Conservation (phyloP, 1,140 invertebrate species). For the Sminthurides bifidus region DNA sequence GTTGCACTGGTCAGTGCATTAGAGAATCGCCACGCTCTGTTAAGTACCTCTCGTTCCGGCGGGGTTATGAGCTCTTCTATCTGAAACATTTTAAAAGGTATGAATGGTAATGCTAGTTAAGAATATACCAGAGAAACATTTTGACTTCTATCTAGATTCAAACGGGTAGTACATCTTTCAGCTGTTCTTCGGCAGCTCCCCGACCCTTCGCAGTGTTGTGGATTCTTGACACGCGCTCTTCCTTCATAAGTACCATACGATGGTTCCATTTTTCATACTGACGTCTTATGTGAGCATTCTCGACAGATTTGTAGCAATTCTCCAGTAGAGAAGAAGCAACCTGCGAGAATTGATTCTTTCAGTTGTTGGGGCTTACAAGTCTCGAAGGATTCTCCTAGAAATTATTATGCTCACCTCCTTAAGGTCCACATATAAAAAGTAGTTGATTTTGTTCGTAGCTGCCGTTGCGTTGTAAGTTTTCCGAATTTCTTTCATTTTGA, state of each 20-base stretch:
- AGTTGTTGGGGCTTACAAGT: background rate
- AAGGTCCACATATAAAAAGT: constrained; percentile 26
- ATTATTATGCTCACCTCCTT: constrained; percentile 16
- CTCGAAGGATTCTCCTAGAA: background rate
- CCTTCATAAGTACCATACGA: constrained; percentile 13
- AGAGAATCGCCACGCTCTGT: background rate
- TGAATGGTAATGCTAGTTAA: background rate
- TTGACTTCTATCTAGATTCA: background rate
- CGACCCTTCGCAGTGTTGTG: constrained; percentile 14
- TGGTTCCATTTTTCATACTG: constrained; percentile 10
- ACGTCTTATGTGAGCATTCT: constrained; percentile 12
- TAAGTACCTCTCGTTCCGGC: constrained; percentile 24
- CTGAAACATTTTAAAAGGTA: constrained; percentile 6
- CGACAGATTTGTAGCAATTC: constrained; percentile 17
- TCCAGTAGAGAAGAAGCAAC: constrained; percentile 13
- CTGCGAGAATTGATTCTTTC: constrained; percentile 3
- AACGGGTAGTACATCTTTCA: constrained; percentile 17
- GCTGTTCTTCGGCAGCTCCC: constrained; percentile 22
- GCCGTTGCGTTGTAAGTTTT: constrained; percentile 24
- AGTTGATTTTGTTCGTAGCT: constrained; percentile 20
- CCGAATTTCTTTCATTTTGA: constrained; percentile 29
- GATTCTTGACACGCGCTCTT: constrained; percentile 24
- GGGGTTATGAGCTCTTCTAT: constrained; percentile 26
- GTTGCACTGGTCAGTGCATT: constrained; percentile 16
- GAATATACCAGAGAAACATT: background rate